Percentiles rank a stretch among this genome's conserved stretches.
phyloP scores from a whole-genome alignment of 2,888 invertebrate species.

The Lithophane semibrunnea region DNA sequence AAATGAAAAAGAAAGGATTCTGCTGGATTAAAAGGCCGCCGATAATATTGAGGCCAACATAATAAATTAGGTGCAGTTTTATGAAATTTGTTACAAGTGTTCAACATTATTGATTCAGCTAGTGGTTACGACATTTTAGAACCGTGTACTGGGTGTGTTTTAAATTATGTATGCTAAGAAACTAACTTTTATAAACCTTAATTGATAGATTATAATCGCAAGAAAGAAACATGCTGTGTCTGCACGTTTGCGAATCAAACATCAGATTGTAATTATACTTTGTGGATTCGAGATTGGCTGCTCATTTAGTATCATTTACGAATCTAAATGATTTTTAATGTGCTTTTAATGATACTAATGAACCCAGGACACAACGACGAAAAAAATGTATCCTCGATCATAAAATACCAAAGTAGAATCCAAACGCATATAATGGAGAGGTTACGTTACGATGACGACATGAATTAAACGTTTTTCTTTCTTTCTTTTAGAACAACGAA shows the following conservation, averaged over 20 bases:
- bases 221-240: neutral
- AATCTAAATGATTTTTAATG: constrained; percentile 23
- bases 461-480: too few species aligned
- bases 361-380: neutral
- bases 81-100: constrained; percentile 38
- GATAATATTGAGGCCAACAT: constrained; percentile 49
- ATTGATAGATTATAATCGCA: constrained; percentile 34
- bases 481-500: neutral
- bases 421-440: neutral
- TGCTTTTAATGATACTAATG: constrained; percentile 20
- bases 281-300: neutral
- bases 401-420: neutral
- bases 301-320: constrained; percentile 8
- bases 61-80: constrained; percentile 55
- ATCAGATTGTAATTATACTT: constrained; percentile 20
- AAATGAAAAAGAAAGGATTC: constrained; percentile 46
- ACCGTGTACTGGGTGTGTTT: constrained; percentile 23
- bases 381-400: neutral
- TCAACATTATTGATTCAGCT: constrained; percentile 50
- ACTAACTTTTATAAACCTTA: constrained; percentile 18
- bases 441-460: neutral
- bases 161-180: neutral
- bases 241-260: neutral
- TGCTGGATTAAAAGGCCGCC: constrained; percentile 27
- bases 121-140: constrained; percentile 44